Evolutionary conservation across 2,888 invertebrate genomes (phyloP).

Genomic region (Clanis bilineata): DNA sequence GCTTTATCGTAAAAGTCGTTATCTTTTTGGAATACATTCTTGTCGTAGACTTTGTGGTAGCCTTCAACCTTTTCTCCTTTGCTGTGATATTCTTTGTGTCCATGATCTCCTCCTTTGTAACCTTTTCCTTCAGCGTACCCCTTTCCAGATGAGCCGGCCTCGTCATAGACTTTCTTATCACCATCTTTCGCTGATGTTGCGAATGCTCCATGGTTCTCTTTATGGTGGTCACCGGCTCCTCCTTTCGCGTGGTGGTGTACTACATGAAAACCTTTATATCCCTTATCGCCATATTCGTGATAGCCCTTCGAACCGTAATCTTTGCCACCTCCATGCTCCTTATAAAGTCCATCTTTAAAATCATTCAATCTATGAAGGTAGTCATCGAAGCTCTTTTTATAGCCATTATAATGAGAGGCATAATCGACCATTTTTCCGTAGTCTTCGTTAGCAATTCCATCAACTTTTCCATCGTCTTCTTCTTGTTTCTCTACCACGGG

Average conservation of each 20-base stretch:
- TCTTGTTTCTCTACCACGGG: conserved; percentile 65
- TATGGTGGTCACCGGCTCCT: conserved; percentile 78
- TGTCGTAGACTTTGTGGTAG: conserved; percentile 86
- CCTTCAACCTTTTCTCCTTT: conserved; percentile 85
- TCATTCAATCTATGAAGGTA: conserved; percentile 57
- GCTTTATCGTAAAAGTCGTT: conserved; percentile 86
- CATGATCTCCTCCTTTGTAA: conserved; percentile 78
- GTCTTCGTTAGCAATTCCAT: conserved; percentile 61
- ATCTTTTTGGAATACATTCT: conserved; percentile 88
- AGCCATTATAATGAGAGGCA: conserved; percentile 57
- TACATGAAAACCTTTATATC: conserved; percentile 74
- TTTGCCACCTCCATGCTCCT: conserved; percentile 62
- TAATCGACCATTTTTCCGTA: conserved; percentile 59
- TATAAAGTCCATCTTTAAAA: conserved; percentile 51
- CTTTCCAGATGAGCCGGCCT: conserved; percentile 74
- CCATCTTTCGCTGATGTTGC: conserved; percentile 76
- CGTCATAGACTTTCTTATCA: conserved; percentile 77
- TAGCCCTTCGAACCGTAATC: conserved; percentile 66
- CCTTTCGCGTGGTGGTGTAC: conserved; percentile 79
- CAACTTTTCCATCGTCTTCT: conserved; percentile 47
- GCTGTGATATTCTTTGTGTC: conserved; percentile 75
- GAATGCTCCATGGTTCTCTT: conserved; percentile 77
- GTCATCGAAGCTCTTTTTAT: conserved; percentile 59
- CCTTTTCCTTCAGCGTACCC: conserved; percentile 76
- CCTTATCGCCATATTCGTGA: conserved; percentile 76